phyloP scores from a whole-genome alignment of 1,140 invertebrate genomes.

The Cydia splendana region DNA sequence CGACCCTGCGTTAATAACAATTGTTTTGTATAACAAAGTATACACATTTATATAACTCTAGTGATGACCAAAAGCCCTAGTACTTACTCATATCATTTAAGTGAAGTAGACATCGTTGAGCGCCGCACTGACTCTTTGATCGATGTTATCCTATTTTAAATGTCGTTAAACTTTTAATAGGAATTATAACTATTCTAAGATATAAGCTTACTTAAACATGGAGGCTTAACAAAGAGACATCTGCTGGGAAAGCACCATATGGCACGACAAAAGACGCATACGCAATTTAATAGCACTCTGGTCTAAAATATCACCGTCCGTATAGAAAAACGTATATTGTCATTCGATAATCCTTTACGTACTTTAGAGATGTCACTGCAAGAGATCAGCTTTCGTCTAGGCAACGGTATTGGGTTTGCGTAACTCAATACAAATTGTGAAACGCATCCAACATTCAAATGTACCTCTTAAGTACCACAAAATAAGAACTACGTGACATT shows the following conservation, averaged over 20 bases:
- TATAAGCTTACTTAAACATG: slow-evolving; percentile 48
- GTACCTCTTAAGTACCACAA: slow-evolving; percentile 38
- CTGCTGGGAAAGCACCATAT: slow-evolving; percentile 74
- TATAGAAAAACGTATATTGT: slow-evolving; percentile 72
- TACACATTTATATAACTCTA: too few relatives aligned
- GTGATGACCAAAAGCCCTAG: too few relatives aligned
- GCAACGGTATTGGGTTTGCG: slow-evolving; percentile 76
- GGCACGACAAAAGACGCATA: slow-evolving; percentile 70
- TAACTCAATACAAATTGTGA: slow-evolving; percentile 70
- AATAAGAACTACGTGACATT: slow-evolving; percentile 47
- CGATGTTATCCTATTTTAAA: slow-evolving; percentile 21
- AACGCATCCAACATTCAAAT: slow-evolving; percentile 39
- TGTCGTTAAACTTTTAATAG: slow-evolving; percentile 16
- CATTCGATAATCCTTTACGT: slow-evolving; percentile 79
- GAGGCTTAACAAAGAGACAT: slow-evolving; percentile 65
- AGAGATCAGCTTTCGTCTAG: slow-evolving; percentile 75
- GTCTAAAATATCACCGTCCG: slow-evolving; percentile 62
- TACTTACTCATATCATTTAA: too few relatives aligned
- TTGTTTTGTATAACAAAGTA: too few relatives aligned
- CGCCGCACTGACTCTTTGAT: neutral
- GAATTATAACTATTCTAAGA: slow-evolving; percentile 7
- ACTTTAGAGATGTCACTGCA: slow-evolving; percentile 74
- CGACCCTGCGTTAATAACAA: too few relatives aligned
- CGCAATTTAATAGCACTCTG: slow-evolving; percentile 79
- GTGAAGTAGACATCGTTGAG: neutral